Evolutionary conservation across 2,113 vertebrate genomes (phyloP), one percentile per base, ranked within the genome.

Genomic region (Danionella cerebrum): DNA sequence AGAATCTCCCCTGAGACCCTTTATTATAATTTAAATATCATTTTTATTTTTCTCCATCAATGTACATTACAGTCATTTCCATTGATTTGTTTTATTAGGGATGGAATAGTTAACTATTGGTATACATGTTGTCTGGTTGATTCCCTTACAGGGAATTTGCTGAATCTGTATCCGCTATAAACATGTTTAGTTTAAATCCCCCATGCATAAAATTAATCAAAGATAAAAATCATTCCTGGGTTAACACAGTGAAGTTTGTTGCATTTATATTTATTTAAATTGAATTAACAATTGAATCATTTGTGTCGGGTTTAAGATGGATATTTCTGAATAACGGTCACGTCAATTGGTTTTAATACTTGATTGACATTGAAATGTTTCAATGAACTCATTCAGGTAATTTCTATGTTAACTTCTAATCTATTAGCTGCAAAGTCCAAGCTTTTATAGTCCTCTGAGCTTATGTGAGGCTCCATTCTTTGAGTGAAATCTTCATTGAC

Each of bases 1-100:
- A 97, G 95, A 50, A 58, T 36, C 47, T 31, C 5, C 47, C 27
- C 33, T 12, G 33, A 54, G 13, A 44, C 11, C 18, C 33, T 55
- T 48, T 36, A 2, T 18, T 25, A 24, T 24, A 13, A 36, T 24
- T 4, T 11, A 29, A 38, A 22, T 33, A 10, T 22, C 2, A 3
- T 11, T 38, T 47, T 39, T 33, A 13, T 18, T 3, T n/a, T 7
- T 42, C 35, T 14, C 14, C 33, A 6, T 31, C 27, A 33, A 24
- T 38, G 13, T 41, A 48, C 21, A 12, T 11, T 48, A 24, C 19
- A 33, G 14, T 33, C 14, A 45, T 9, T 21, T 31, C 29, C 51
- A 53, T 33, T 6, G 0, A 12, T 18, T 31, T 31, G 48, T 33
- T 33, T 53, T 6, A 19, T 33, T 7, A 19, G 10, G n/a, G 9